These are phyloP conservation scores for Pheosia tremula DNA, from an alignment of 2,888 invertebrate genomes.

Conservation along the genomic window DNA sequence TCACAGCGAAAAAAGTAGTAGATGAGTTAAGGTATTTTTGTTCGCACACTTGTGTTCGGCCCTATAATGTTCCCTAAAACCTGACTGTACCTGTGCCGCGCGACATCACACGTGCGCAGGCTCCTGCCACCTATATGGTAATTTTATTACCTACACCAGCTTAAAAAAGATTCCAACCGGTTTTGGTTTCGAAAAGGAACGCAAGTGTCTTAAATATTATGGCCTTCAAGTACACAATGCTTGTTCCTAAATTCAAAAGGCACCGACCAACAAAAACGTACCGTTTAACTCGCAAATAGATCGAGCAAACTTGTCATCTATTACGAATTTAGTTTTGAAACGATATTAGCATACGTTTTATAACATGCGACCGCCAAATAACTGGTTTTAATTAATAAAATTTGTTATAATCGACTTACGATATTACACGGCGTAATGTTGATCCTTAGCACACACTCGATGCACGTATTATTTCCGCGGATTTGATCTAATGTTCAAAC, in stretches of 20 bases:
- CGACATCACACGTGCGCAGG: conserved; percentile 59
- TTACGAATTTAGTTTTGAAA: conserved; percentile 43
- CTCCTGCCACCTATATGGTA: conserved; percentile 74
- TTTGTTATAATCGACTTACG: conserved; percentile 63
- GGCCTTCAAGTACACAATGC: conserved; percentile 63
- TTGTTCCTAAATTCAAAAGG: conserved; percentile 49
- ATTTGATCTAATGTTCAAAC: conserved; percentile 43
- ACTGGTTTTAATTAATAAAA: conserved; percentile 46
- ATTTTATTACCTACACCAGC: conserved; percentile 75
- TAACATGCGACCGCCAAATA: conserved; percentile 31
- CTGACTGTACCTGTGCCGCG: conserved; percentile 29
- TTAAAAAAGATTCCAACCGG: conserved; percentile 77
- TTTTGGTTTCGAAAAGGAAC: conserved; percentile 77
- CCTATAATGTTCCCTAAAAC: conserved; percentile 45
- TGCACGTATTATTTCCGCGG: conserved; percentile 48
- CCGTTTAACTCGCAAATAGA: conserved; percentile 34
- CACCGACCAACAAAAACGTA: conserved; percentile 49
- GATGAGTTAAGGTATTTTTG: no score
- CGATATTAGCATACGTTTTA: conserved; percentile 50
- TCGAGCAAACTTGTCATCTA: conserved; percentile 31
- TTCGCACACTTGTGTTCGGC: background rate
- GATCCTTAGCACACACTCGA: conserved; percentile 60
- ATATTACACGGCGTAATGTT: conserved; percentile 52
- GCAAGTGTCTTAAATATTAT: conserved; percentile 74
- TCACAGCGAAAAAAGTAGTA: no score